These are phyloP conservation scores for Rhinoderma darwinii DNA, from an alignment of 2,113 vertebrate species.

Conservation along the genomic window DNA sequence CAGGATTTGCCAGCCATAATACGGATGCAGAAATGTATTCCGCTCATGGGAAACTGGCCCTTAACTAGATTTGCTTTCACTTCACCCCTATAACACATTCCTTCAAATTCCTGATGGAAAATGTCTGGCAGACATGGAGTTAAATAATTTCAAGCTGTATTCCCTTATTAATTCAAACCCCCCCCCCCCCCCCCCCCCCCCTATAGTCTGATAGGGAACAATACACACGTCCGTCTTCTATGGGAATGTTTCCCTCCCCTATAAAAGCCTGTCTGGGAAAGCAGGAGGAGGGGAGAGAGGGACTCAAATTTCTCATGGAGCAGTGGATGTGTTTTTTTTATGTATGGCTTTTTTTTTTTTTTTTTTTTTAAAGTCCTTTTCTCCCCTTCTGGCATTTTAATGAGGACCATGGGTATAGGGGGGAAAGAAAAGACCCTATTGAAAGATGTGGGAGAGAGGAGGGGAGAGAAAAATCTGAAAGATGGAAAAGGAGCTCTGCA, in stretches of 20 bases:
- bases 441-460: conserved; percentile 52
- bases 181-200: conserved; percentile 40
- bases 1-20: too few relatives aligned
- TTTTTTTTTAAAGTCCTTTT: neutral
- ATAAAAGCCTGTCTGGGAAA: conserved; percentile 59
- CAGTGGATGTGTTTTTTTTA: conserved; percentile 51
- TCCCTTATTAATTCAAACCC: conserved; percentile 57
- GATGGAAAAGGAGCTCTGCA: conserved; percentile 35
- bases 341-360: conserved; percentile 53
- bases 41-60: too few relatives aligned
- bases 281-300: conserved; percentile 47
- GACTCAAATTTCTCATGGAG: conserved; percentile 57
- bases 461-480: conserved; percentile 24
- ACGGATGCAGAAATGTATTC: too few relatives aligned
- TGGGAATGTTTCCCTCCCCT: conserved; percentile 59
- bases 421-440: conserved; percentile 55
- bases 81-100: neutral
- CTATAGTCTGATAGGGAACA: conserved; percentile 58
- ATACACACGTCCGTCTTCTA: conserved; percentile 58
- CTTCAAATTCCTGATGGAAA: conserved; percentile 33
- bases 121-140: conserved; percentile 49
- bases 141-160: conserved; percentile 41
- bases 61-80: neutral
- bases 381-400: conserved; percentile 57
- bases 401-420: conserved; percentile 57